A percentile compares a stretch with the other conserved stretches of the same genome.
Evolutionary conservation across 2,113 vertebrate species (phyloP).

Genomic region (Hypocryptadius cinnamomeus): DNA sequence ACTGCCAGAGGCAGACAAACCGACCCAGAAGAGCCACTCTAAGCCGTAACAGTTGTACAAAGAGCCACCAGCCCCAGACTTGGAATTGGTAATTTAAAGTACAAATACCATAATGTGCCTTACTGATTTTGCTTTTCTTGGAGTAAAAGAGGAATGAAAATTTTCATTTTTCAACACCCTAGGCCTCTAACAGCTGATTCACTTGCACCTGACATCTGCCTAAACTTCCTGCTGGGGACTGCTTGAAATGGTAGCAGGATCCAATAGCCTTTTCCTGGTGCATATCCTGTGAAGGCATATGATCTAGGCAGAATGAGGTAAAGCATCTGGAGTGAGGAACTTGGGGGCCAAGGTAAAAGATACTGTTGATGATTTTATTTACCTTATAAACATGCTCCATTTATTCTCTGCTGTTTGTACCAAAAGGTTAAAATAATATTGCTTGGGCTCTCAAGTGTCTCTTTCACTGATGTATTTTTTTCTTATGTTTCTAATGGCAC

Average conservation of each 20-base stretch:
- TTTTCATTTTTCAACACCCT: not conserved
- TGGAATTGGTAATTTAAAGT: not conserved
- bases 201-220: not conserved
- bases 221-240: not conserved
- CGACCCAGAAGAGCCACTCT: not conserved
- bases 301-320: not conserved
- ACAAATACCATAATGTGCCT: not conserved
- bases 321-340: not conserved
- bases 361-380: constrained; percentile 7
- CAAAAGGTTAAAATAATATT: not conserved
- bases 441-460: not conserved
- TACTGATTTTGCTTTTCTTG: not conserved
- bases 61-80: not conserved
- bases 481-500: not conserved
- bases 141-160: not conserved
- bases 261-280: not conserved
- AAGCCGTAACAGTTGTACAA: not conserved
- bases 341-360: not conserved
- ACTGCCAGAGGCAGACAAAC: not conserved
- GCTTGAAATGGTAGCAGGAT: not conserved
- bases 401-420: not conserved
- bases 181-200: not conserved
- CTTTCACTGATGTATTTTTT: not conserved
- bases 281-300: not conserved
- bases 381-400: not conserved